Evolutionary conservation across 2,888 invertebrate species (phyloP).

Genomic region (Pyrrhosoma nymphula): DNA sequence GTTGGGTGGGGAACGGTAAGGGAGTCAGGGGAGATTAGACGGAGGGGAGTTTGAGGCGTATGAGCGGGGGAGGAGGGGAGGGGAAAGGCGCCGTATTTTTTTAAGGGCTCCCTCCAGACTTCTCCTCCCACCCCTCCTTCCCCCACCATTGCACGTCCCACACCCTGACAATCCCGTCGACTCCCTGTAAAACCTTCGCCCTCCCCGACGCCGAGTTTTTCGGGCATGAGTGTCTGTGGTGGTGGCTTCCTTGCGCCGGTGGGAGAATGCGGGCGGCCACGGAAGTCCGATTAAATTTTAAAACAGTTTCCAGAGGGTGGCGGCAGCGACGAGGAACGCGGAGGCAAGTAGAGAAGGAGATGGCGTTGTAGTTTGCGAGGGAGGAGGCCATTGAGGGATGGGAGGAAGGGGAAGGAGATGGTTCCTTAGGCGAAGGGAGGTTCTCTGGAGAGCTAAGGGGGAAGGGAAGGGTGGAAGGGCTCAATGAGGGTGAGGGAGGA

Average conservation of each 20-base stretch:
- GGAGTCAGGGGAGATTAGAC: constrained; percentile 29
- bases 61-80: background rate
- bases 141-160: background rate
- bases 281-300: constrained; percentile 64
- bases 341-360: constrained; percentile 70
- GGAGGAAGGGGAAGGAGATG: constrained; percentile 39
- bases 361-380: background rate
- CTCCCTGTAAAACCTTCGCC: constrained; percentile 68
- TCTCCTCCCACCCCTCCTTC: too few relatives aligned
- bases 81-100: background rate
- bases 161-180: constrained; percentile 69
- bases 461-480: background rate
- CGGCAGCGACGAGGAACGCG: constrained; percentile 68
- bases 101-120: background rate
- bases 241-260: constrained; percentile 73
- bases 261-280: background rate
- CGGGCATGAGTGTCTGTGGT: constrained; percentile 71
- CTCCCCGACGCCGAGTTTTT: constrained; percentile 71
- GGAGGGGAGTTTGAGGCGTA: background rate
- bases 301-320: constrained; percentile 69
- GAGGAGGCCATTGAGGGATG: constrained; percentile 72
- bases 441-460: background rate
- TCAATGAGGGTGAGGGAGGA: background rate
- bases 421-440: background rate
- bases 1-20: constrained; percentile 72